Evolutionary conservation across 2,113 vertebrate species (phyloP).

Genomic region (Gadus macrocephalus): DNA sequence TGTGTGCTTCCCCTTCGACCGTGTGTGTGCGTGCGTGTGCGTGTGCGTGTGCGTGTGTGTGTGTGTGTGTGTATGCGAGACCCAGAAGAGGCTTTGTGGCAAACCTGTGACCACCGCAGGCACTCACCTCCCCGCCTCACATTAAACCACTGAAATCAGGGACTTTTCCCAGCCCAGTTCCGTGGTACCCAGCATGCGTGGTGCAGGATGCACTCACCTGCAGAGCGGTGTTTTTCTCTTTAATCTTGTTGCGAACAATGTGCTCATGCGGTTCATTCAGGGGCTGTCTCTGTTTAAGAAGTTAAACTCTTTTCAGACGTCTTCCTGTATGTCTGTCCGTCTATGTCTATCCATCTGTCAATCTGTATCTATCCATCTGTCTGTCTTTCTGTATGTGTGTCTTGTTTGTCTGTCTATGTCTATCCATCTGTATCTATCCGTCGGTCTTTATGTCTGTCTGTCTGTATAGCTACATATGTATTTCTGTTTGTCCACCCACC

Average conservation of each 20-base stretch:
- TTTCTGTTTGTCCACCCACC: too few species aligned
- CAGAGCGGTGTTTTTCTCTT: background rate
- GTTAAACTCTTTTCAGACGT: too few species aligned
- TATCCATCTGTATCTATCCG: background rate
- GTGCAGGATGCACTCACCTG: conserved; percentile 25
- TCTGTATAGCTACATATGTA: too few species aligned
- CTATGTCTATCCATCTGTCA: background rate
- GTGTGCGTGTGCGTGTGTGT: too few species aligned
- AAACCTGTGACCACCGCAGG: conserved; percentile 48
- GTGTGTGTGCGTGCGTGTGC: too few species aligned
- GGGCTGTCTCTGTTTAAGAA: conserved; percentile 12
- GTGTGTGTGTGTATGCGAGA: conserved; percentile 18
- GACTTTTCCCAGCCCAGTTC: conserved; percentile 67
- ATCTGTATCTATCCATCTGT: background rate
- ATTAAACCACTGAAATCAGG: conserved; percentile 73
- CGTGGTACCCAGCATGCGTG: background rate
- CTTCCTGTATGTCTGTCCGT: too few species aligned
- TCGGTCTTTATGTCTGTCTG: too few species aligned
- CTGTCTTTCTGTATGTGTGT: too few species aligned
- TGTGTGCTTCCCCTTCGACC: conserved; percentile 62
- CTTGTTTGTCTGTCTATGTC: conserved; percentile 1
- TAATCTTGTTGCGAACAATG: too few species aligned
- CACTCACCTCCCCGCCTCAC: conserved; percentile 67
- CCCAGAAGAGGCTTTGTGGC: conserved; percentile 59
- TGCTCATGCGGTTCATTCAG: too few species aligned